phyloP scores from a whole-genome alignment of 2,113 vertebrate genomes.

The Herpailurus yagouaroundi region DNA sequence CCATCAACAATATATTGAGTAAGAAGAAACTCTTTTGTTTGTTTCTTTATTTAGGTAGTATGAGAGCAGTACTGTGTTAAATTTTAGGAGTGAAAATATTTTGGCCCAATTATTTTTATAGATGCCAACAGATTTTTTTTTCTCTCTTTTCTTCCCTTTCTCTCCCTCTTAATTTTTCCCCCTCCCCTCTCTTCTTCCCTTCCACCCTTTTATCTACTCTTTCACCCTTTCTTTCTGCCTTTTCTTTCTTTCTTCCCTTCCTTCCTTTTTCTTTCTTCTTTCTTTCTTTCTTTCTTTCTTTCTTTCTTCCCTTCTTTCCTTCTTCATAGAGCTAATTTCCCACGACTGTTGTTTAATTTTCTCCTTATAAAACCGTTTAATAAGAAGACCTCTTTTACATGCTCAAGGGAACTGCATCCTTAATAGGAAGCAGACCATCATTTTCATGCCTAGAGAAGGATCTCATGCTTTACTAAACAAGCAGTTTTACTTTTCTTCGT shows the following conservation, averaged over 20 bases:
- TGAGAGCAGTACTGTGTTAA: not conserved
- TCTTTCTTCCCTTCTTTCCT: fast-evolving
- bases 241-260: not conserved
- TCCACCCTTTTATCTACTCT: not conserved
- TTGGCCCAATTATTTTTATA: not conserved
- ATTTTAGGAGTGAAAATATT: not conserved
- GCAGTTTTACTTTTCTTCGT: not conserved
- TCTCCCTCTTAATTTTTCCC: not conserved
- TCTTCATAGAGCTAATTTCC: not conserved
- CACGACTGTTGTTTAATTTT: not conserved
- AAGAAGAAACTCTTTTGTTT: not conserved
- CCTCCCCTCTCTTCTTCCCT: not conserved
- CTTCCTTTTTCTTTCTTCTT: fast-evolving
- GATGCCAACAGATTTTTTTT: not conserved
- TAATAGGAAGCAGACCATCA: conserved; percentile 59
- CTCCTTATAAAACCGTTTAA: not conserved
- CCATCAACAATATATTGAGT: not conserved
- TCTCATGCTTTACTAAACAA: conserved; percentile 68
- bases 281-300: fast-evolving
- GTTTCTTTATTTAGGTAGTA: not conserved
- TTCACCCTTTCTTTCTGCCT: not conserved
- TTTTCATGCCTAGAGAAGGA: conserved; percentile 47
- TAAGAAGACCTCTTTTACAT: not conserved
- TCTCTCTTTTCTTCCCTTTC: not conserved
- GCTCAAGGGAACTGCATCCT: not conserved